phyloP scores from a whole-genome alignment of 2,113 vertebrate genomes.

The Hassar affinis region DNA sequence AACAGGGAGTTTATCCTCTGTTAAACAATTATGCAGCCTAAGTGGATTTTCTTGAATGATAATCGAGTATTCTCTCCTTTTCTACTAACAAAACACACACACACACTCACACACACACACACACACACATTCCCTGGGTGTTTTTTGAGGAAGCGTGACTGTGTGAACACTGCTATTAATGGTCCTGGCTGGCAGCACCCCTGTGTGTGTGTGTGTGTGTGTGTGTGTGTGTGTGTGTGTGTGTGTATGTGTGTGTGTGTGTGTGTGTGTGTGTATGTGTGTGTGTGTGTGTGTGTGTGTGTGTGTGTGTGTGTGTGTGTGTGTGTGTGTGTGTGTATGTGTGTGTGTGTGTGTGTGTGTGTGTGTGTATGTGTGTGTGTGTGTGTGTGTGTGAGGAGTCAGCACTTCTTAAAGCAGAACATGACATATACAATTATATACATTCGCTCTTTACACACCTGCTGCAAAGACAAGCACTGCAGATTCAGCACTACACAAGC shows the following conservation, averaged over 20 bases:
- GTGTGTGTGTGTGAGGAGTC: slow-evolving; percentile 9
- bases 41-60: slow-evolving; percentile 37
- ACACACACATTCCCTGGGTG: slow-evolving; percentile 2
- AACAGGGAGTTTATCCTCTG: background rate
- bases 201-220: slow-evolving; percentile 22
- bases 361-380: slow-evolving; percentile 42
- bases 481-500: slow-evolving; percentile 48
- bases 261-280: no score
- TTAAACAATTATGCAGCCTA: slow-evolving; percentile 27
- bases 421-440: slow-evolving; percentile 64
- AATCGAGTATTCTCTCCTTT: slow-evolving; percentile 26
- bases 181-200: slow-evolving; percentile 24
- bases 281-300: no score
- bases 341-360: slow-evolving; percentile 41
- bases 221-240: slow-evolving; percentile 21
- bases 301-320: no score
- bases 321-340: no score
- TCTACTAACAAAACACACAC: no score
- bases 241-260: no score
- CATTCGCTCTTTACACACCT: slow-evolving; percentile 68
- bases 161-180: slow-evolving; percentile 29
- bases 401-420: slow-evolving; percentile 59
- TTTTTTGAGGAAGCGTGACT: slow-evolving; percentile 15
- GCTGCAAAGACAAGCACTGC: slow-evolving; percentile 66
- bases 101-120: slow-evolving; percentile 4